A percentile compares a stretch with the other conserved stretches of the same genome.
phyloP scores from a whole-genome alignment of 2,888 invertebrate species.

The Polymixis lichenea region DNA sequence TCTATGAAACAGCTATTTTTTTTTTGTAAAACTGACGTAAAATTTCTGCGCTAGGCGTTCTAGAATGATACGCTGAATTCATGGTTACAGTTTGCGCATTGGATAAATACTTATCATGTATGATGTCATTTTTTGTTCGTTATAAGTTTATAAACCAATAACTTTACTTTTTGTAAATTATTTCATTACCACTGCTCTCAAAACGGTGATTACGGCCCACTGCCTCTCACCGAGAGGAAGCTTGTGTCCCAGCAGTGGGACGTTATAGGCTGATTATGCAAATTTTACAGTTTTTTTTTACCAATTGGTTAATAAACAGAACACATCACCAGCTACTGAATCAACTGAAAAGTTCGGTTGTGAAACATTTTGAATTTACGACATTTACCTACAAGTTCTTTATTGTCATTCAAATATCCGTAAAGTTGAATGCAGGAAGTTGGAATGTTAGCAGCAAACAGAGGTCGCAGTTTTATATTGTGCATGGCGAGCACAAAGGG shows the following conservation, averaged over 20 bases:
- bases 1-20: too few species aligned
- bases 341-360: not conserved
- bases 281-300: not conserved
- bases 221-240: too few species aligned
- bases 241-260: too few species aligned
- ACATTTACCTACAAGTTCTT: conserved; percentile 4
- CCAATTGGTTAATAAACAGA: not conserved
- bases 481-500: conserved; percentile 10
- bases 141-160: not conserved
- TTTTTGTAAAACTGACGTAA: too few species aligned
- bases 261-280: too few species aligned
- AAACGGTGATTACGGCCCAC: too few species aligned
- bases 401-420: conserved; percentile 34
- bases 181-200: too few species aligned
- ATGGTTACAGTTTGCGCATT: too few species aligned
- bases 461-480: conserved; percentile 14
- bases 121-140: not conserved
- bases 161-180: too few species aligned
- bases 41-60: too few species aligned
- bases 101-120: too few species aligned
- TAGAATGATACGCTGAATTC: too few species aligned
- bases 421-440: conserved; percentile 38
- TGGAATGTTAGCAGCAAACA: conserved; percentile 36
- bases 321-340: not conserved
- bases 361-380: not conserved